Conservation (phyloP, 1,140 invertebrate genomes). For the Tetragnatha versicolor region DNA sequence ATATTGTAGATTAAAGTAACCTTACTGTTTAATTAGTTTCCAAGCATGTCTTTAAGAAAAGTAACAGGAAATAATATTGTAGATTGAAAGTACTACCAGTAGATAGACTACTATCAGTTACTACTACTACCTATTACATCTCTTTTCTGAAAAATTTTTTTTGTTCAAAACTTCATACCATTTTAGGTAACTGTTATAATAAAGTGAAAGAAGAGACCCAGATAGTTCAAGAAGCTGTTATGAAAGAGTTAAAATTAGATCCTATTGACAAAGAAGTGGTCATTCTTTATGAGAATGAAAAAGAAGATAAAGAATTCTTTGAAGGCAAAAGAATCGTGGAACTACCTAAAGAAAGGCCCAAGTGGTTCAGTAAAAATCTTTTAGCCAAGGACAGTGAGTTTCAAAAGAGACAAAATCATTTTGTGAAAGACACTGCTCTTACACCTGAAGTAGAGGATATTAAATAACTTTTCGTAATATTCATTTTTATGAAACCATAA, state of each 20-base stretch:
- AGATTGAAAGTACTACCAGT: background rate
- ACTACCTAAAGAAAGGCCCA: conserved; percentile 75
- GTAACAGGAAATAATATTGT: too few species aligned
- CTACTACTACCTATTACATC: background rate
- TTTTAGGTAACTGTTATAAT: conserved; percentile 75
- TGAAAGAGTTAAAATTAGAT: conserved; percentile 70
- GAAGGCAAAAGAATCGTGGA: conserved; percentile 74
- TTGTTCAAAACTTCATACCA: background rate
- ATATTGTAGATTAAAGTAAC: too few species aligned
- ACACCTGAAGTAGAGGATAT: conserved; percentile 11
- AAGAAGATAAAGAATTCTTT: conserved; percentile 60
- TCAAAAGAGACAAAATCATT: conserved; percentile 21
- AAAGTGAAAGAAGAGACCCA: conserved; percentile 81
- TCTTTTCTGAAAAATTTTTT: background rate
- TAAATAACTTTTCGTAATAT: background rate
- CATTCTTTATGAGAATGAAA: conserved; percentile 83
- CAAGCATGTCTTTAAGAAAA: too few species aligned
- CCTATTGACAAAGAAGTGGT: conserved; percentile 84
- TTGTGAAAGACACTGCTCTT: conserved; percentile 16
- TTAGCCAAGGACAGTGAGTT: conserved; percentile 65
- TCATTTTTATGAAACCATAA: too few species aligned
- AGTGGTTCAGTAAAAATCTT: conserved; percentile 83
- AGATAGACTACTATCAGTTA: background rate
- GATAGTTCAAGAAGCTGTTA: conserved; percentile 77
- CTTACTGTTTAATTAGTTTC: too few species aligned